Evolutionary conservation across 2,797 vertebrate species (phyloP), one percentile per base, ranked within the genome.

Genomic region (Gallinago nigripennis): DNA sequence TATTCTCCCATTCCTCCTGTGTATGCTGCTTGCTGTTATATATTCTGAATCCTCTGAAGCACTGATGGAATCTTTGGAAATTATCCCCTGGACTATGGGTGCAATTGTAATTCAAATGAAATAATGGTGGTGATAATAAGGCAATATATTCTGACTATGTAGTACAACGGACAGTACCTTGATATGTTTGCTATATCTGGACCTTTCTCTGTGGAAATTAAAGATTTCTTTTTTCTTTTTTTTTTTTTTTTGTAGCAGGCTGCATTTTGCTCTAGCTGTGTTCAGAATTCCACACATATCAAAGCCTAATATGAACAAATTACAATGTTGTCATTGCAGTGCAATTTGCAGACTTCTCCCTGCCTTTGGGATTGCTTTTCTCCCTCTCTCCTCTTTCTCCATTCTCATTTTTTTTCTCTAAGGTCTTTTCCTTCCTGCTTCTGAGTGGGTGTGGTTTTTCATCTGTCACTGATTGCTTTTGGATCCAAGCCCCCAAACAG

Each of bases 51-150:
- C 27, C 70, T 92, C 65, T 85, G 61, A 82, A 85, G 30, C 65
- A 46, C 65, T 81, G 86, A 89, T 85, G 61, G 72, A 57, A 81
- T 92, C 43, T 90, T 69, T 89, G 61, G 35, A 92, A 94, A 75
- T 82, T 75, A 91, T 57, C 21, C 58, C 31, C 28, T 89, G 65
- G 70, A 68, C 76, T 91, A 23, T 48, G 28, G 72, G 30, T 81
- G 43, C 48, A 86, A 53, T 73, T 95, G 73, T 92, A 73, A 91
- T 92, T 94, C 77, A 90, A 94, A 79, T 88, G 17, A 92, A 92
- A 88, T 94, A 91, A 88, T 77, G 25, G 11, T 75, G 51, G 31
- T 90, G 92, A 75, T 33, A 33, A 33, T 33, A 33, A 33, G 33
- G 33, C 33, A 33, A 51, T 92, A 16, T 61, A 46, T 89, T 85